Evolutionary conservation across 1,140 invertebrate genomes (phyloP).

Genomic region (Papilio polyxenes): DNA sequence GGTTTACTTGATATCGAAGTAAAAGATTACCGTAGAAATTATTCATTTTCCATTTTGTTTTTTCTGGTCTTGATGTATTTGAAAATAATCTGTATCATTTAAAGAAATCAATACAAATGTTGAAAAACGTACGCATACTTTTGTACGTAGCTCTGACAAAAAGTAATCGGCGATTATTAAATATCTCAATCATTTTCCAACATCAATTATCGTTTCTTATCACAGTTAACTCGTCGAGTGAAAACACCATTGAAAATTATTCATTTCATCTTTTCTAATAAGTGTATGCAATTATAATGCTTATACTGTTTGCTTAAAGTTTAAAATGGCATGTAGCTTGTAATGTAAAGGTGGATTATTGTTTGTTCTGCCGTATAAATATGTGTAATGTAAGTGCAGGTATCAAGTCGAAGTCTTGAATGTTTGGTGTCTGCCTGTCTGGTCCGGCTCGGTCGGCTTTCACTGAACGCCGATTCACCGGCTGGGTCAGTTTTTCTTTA

Average conservation of each 20-base stretch:
- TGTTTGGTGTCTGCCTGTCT: constrained; percentile 48
- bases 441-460: constrained; percentile 53
- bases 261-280: neutral
- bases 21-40: neutral
- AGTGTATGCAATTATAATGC: neutral
- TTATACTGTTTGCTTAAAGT: neutral
- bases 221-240: constrained; percentile 30
- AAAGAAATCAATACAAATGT: constrained; percentile 20
- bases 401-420: constrained; percentile 43
- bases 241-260: constrained; percentile 34
- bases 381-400: constrained; percentile 47
- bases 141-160: constrained; percentile 14
- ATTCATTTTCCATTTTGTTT: neutral
- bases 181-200: constrained; percentile 51
- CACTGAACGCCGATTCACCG: constrained; percentile 52
- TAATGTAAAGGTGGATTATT: neutral
- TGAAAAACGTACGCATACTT: neutral
- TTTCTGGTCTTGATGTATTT: neutral
- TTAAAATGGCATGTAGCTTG: neutral
- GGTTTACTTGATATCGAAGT: neutral
- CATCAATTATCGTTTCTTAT: constrained; percentile 46
- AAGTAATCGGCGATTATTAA: constrained; percentile 39
- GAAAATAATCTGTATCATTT: neutral
- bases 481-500: constrained; percentile 51
- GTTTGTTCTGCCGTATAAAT: constrained; percentile 37